Evolutionary conservation across 2,113 vertebrate species (phyloP).

Genomic region (Camelus dromedarius): DNA sequence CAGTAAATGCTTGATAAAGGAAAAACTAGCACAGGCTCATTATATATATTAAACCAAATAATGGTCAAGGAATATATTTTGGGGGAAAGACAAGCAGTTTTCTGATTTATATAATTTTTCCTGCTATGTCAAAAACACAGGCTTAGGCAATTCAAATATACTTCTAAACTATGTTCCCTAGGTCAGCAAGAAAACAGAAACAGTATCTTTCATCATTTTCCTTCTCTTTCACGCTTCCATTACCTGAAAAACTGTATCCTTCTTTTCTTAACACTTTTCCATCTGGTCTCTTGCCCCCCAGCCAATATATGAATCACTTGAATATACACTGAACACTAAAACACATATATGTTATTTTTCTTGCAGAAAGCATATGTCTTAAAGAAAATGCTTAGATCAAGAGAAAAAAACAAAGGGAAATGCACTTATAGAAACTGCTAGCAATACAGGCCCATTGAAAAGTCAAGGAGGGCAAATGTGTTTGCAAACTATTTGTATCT

Average conservation of each 20-base stretch:
- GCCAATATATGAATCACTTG: not conserved
- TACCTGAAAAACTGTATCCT: not conserved
- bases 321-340: conserved; percentile 1
- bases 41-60: not conserved
- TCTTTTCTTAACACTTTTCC: not conserved
- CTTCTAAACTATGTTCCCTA: conserved; percentile 20
- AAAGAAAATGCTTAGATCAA: not conserved
- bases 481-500: not conserved
- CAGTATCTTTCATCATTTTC: not conserved
- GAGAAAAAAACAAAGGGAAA: not conserved
- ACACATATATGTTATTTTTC: not conserved
- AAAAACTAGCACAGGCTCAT: not conserved
- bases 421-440: not conserved
- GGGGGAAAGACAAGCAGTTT: not conserved
- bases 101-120: conserved; percentile 34
- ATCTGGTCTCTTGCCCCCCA: not conserved
- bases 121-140: not conserved
- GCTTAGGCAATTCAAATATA: not conserved
- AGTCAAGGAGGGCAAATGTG: not conserved
- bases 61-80: not conserved
- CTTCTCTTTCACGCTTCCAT: not conserved
- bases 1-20: not conserved
- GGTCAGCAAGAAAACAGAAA: not conserved
- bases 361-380: not conserved
- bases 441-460: not conserved